Percentiles rank a stretch among this genome's conserved stretches.
phyloP scores from a whole-genome alignment of 2,888 invertebrate species.

The Alentia gelatinosa region DNA sequence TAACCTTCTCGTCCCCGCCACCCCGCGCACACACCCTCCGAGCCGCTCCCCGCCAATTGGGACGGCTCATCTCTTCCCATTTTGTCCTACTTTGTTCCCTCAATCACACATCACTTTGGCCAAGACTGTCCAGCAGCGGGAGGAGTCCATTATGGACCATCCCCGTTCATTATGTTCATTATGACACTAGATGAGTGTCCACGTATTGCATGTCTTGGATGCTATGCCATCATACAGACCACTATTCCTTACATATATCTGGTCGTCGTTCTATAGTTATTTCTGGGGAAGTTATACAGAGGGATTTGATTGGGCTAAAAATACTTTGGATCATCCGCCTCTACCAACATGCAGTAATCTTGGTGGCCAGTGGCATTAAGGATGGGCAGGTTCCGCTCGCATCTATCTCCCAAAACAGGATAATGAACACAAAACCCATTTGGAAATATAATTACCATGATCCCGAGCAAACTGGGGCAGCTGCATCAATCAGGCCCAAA shows the following conservation, averaged over 20 bases:
- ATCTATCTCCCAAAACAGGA: not conserved
- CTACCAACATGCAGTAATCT: not conserved
- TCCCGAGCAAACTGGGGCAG: not conserved
- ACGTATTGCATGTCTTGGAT: no score
- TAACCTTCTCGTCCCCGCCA: not conserved
- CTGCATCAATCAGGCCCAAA: not conserved
- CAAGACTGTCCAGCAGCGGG: not conserved
- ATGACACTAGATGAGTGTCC: not conserved
- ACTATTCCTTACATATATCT: no score
- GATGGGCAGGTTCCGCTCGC: not conserved
- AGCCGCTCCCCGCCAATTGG: slow-evolving; percentile 39
- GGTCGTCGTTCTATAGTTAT: no score
- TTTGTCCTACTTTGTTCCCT: slow-evolving; percentile 38
- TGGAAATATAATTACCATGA: not conserved
- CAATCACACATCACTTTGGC: slow-evolving; percentile 33
- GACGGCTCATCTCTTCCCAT: slow-evolving; percentile 45
- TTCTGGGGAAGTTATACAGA: no score
- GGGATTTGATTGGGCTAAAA: no score
- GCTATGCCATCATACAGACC: no score
- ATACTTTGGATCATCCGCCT: not conserved
- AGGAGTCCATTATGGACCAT: not conserved
- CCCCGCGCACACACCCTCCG: not conserved
- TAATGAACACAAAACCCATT: not conserved
- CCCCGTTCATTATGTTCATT: not conserved
- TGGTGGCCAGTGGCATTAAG: not conserved